Base-by-base conservation (phyloP, 2,797 vertebrate species). In the Limnodromus scolopaceus region DNA sequence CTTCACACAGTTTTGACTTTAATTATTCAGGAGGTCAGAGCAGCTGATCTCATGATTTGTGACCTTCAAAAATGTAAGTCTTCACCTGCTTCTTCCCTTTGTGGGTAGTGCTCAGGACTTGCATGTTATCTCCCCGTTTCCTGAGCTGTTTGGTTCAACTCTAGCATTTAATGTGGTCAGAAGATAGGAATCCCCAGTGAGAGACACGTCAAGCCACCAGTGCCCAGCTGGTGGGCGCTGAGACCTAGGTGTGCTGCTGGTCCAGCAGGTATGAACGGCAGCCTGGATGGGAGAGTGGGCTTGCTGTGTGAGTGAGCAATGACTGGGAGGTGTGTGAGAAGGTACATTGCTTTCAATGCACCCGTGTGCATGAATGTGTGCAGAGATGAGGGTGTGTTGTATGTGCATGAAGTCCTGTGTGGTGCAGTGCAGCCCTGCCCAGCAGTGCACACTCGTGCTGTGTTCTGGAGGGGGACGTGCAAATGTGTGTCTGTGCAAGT, bases 401-500 rank as follows among this genome's bases (percentile, higher is more conserved):
- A 78, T 92, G 74, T 30, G 20, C 36, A 57, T 3, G 6, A 57
- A 39, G 28, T 38, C 34, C 34, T 51, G 65, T 7, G 4, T 10
- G 76, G 27, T 8, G 6, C n/a, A n/a, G 83, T 38, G 66, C 63
- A 54, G 17, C 41, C 54, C 63, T 87, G 2, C 65, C 58, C 74
- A 36, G 78, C 70, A 22, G 78, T 3, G 43, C 84, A n/a, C n/a
- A 0, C 63, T 55, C 0, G 0, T 76, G 89, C 81, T 1, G 5
- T 81, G 49, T 12, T 39, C 82, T 87, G 92, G 70, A 86, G 90
- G 72, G 89, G 64, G 3, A 84, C 2, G 51, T 90, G 95, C 28
- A 60, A 92, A 70, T 75, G 28, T 70, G 82, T 68, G 89, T 87
- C 90, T 90, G 91, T 96, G 96, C 84, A 61, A 85, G 88, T 1